Conservation (phyloP, 1,140 invertebrate species). For the Drosophila pectinifera region DNA sequence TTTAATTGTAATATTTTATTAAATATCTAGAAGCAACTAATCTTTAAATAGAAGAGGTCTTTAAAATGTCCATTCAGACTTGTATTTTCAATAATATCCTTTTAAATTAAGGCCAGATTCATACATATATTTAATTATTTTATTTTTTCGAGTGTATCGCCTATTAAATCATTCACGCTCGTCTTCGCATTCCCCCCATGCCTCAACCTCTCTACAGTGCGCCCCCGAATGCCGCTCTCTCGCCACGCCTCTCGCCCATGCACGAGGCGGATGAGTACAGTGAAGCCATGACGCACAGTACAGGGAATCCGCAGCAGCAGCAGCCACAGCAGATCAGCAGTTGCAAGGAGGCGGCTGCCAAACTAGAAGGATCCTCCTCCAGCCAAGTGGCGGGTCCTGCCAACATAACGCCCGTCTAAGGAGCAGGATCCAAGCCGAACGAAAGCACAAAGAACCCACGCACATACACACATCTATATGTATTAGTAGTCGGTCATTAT, state of each 20-base stretch:
- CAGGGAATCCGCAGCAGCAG: slow-evolving; percentile 13
- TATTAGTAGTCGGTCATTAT: slow-evolving; percentile 52
- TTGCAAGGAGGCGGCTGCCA: slow-evolving; percentile 68
- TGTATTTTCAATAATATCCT: not conserved
- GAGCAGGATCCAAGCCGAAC: slow-evolving; percentile 3
- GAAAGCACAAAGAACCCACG: slow-evolving; percentile 28
- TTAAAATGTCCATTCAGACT: too few species aligned
- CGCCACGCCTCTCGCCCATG: slow-evolving; percentile 81
- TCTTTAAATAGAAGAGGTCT: too few species aligned
- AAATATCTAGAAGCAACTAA: too few species aligned
- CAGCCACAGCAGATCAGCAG: slow-evolving; percentile 37
- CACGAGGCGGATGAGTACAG: slow-evolving; percentile 76
- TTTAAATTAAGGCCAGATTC: not conserved
- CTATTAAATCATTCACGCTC: slow-evolving; percentile 48
- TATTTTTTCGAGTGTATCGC: slow-evolving; percentile 2
- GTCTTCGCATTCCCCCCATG: slow-evolving; percentile 39
- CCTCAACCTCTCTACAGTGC: slow-evolving; percentile 48
- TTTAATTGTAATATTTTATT: too few species aligned
- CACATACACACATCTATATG: slow-evolving; percentile 27
- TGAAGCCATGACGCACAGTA: slow-evolving; percentile 48
- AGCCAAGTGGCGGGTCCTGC: slow-evolving; percentile 41
- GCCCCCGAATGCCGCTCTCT: slow-evolving; percentile 63
- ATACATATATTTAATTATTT: not conserved
- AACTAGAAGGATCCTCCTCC: slow-evolving; percentile 51
- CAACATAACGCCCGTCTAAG: slow-evolving; percentile 69